Evolutionary conservation across 2,888 invertebrate genomes (phyloP).

Genomic region (Plagodis dolabraria): DNA sequence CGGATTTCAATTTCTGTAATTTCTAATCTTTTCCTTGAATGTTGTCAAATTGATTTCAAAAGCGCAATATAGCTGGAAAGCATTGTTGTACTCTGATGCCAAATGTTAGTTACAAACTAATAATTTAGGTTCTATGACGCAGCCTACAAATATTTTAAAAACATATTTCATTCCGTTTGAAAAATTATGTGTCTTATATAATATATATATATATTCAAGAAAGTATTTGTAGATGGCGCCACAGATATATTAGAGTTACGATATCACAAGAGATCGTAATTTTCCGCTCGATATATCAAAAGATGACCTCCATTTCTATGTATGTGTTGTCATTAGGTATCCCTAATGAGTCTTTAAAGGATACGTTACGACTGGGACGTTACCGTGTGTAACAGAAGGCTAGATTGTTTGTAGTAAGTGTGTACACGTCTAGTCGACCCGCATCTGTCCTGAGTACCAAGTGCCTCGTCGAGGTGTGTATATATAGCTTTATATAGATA

Average conservation of each 20-base stretch:
- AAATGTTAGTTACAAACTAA: slow-evolving; percentile 72
- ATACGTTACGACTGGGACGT: slow-evolving; percentile 24
- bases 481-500: slow-evolving; percentile 74
- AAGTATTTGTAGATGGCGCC: slow-evolving; percentile 35
- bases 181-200: neutral
- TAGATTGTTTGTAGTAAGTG: slow-evolving; percentile 16
- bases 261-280: slow-evolving; percentile 27
- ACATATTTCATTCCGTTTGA: neutral
- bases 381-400: slow-evolving; percentile 2
- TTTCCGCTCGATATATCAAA: slow-evolving; percentile 19
- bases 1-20: neutral
- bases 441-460: slow-evolving; percentile 52
- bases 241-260: slow-evolving; percentile 41
- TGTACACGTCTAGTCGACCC: slow-evolving; percentile 21
- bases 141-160: slow-evolving; percentile 18
- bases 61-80: slow-evolving; percentile 41
- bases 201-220: neutral
- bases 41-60: slow-evolving; percentile 13
- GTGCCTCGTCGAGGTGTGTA: slow-evolving; percentile 75
- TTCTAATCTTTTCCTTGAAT: slow-evolving; percentile 1
- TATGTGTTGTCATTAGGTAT: slow-evolving; percentile 20
- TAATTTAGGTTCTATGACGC: slow-evolving; percentile 37
- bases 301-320: slow-evolving; percentile 17
- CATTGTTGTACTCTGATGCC: slow-evolving; percentile 66
- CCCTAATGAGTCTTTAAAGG: slow-evolving; percentile 16